Evolutionary conservation across 2,888 invertebrate species (phyloP), one percentile per base, ranked within the genome.

Genomic region (Athetis lepigone): DNA sequence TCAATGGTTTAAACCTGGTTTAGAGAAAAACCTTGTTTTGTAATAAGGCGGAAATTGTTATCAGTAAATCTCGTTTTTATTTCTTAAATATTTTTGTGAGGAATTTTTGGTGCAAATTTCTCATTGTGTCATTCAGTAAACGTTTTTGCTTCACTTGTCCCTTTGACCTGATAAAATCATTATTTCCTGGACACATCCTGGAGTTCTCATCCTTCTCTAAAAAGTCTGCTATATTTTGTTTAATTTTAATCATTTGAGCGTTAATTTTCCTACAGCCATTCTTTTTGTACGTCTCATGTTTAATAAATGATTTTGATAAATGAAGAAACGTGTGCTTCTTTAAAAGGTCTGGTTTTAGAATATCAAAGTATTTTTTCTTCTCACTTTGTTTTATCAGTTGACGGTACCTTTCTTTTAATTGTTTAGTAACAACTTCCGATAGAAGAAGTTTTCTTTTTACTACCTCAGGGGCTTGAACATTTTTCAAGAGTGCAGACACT

Each of bases 341-440:
- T 40, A 70, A 54, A 54, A 50, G 57, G 36, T 70, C 40, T 23
- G 54, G 54, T 61, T 70, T 70, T 59, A 70, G 29, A 23, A 58
- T 64, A 36, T 60, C 61, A 57, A 47, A 70, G 50, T 70, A 70
- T 37, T 64, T 64, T 47, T 70, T 61, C 64, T 68, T 70, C 43
- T 64, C 57, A 49, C 33, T 64, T 36, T 54, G 69, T 64, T 61
- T 70, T 49, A 60, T 69, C 49, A 67, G 33, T 45, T 61, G 42
- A 54, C 45, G 45, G 60, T 67, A 45, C 27, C 45, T 8, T 0
- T 25, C 45, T 27, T 45, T 45, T 27, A 45, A 9, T 16, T 45
- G 45, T 45, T 45, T n/a, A 45, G 45, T 45, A 45, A 25, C 16
- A 27, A 45, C 45, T 45, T 45, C 45, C 7, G 27, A 45, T 27